Base-by-base conservation (phyloP, 2,888 invertebrate genomes). In the Caenorhabditis sinica region DNA sequence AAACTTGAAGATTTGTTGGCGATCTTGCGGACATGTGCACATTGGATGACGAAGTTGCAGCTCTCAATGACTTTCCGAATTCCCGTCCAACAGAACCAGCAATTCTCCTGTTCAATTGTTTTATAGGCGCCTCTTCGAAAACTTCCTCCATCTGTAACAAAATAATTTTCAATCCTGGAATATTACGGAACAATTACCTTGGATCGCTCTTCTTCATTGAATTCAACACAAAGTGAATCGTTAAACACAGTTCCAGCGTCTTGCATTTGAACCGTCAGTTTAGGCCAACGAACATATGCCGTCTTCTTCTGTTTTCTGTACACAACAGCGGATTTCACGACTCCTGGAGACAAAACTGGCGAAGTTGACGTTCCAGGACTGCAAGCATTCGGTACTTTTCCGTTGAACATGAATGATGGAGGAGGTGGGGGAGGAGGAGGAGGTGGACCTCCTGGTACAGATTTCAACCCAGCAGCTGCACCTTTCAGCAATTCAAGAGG, bases 221-320 rank as follows among this genome's bases (percentile, higher is more conserved):
- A 85, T 49, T 85, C 85, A 8, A 85, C 77, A 36, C 85, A 85
- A n/a, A 85, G 63, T 0, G 65, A 58, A 53, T 85, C 85, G 53
- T 82, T 85, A 40, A 82, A 85, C 11, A 85, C 82, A 2, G 81
- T 85, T 25, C 77, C 82, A 4, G 82, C 85, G 23, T 71, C 68
- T 40, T 72, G 72, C 33, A 74, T 60, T 40, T 77, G 85, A 43
- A 66, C 58, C 45, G 79, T 81, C 40, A 85, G n/a, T 51, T 85
- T 85, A 20, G 80, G 85, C 85, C 85, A 85, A 40, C 85, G 51
- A 17, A 82, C 82, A 4, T 82, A 53, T 6, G 71, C 69, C 25
- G 85, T 85, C 36, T 85, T 85, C 63, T 82, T 81, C 43, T 82
- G 72, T 49, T 85, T 85, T n/a, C 74, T 36, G 30, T 85, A 85